Evolutionary conservation across 2,888 invertebrate genomes (phyloP), one percentile per base, ranked within the genome.

Genomic region (Drosophila falleni): DNA sequence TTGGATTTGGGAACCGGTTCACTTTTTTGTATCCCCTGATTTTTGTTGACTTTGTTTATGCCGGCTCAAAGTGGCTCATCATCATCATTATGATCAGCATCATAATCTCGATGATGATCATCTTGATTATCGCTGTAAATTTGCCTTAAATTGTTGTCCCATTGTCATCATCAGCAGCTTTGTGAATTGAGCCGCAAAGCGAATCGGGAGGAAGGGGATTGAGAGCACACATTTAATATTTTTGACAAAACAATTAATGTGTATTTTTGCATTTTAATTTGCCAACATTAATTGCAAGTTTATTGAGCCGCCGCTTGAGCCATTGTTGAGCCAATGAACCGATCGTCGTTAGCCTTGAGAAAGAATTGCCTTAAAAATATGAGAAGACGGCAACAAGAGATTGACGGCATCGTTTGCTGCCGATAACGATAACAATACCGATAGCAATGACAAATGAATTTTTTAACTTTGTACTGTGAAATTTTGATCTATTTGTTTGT

Each of bases 211-310:
- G 11, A 31, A 3, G 19, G 1, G 31, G 19, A 39, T n/a, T 9
- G 62, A 41, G 15, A 44, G n/a, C 37, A 58, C 37, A 47, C 41
- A 33, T 37, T 82, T 82, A 65, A 77, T 59, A 66, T 75, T 73
- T 74, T 79, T 78, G 80, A 83, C 83, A 89, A 89, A 87, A 77
- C 83, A 89, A 89, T 89, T 82, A 87, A 89, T 87, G 89, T 81
- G 85, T 86, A 88, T 89, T 89, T 83, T 89, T 88, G 86, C 78
- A 81, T 88, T 89, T 89, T 88, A 89, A 85, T 86, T 86, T 83
- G 83, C 75, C 72, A 74, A 87, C 80, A 89, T 89, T 89, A 90
- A 89, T 89, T 89, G 81, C 90, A 87, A 71, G 72, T 89, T 89
- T 90, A 90, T 89, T 89, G 90, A 89, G 87, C 78, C 60, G 69